Conservation (phyloP, 2,113 vertebrate species). For the Mastomys coucha region DNA sequence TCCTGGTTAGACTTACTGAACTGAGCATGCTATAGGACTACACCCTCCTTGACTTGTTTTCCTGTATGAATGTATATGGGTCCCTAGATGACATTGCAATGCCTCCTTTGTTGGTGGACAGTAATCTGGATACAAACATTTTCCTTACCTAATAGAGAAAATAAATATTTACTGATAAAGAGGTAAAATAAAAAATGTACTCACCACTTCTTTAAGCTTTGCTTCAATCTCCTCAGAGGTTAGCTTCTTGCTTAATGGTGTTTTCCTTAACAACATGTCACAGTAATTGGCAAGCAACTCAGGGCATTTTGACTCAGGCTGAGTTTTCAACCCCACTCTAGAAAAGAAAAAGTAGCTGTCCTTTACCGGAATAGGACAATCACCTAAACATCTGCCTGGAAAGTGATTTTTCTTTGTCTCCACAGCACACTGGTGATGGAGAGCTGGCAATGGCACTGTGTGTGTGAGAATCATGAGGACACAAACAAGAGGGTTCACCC, state of each 20-base stretch:
- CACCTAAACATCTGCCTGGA: too few relatives aligned
- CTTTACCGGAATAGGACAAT: background rate
- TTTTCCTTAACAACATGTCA: conserved; percentile 99
- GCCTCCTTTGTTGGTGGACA: background rate
- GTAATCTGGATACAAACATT: background rate
- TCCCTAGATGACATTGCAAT: too few relatives aligned
- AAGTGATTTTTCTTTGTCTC: background rate
- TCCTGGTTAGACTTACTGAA: background rate
- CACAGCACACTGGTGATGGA: background rate
- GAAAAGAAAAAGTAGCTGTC: conserved; percentile 75
- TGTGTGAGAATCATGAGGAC: background rate
- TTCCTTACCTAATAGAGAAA: background rate
- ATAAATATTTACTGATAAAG: background rate
- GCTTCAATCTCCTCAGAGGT: conserved; percentile 99
- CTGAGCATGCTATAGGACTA: background rate
- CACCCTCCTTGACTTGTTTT: background rate
- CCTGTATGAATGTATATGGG: background rate
- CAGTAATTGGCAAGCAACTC: conserved; percentile 99
- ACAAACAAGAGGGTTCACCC: background rate
- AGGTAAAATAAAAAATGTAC: background rate
- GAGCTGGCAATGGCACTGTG: background rate
- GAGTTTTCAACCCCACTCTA: conserved; percentile 98
- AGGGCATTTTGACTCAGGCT: conserved; percentile 99
- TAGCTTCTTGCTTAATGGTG: conserved; percentile 99
- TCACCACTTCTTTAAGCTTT: conserved; percentile 99